Base-by-base conservation (phyloP, 2,797 vertebrate species). In the Champsocephalus gunnari region DNA sequence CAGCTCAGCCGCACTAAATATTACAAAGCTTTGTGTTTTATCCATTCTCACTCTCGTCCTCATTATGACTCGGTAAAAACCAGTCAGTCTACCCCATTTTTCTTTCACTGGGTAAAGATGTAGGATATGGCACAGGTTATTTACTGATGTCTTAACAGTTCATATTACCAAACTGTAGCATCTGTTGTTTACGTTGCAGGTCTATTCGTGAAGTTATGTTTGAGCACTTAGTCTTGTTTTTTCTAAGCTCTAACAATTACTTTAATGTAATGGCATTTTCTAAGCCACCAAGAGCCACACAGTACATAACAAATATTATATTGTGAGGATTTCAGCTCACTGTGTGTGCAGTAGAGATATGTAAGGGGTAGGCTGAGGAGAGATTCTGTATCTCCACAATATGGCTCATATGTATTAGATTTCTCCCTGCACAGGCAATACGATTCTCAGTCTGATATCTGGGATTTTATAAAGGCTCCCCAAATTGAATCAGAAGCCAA, bases 401-500 rank as follows among this genome's bases (percentile, higher is more conserved):
- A 80, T 73, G 44, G 88, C 86, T 85, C 68, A 71, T 80, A 81
- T 77, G 77, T 82, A 83, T 90, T 86, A 75, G 78, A 84, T 88
- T 81, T 84, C 66, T 73, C 56, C 60, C 63, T 68, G 79, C 79
- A 82, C 66, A 73, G 75, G 82, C 72, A 78, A 84, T 82, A 65
- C 64, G 84, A 90, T 90, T 69, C 68, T 76, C 34, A 56, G 43
- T 71, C 67, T 83, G 78, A 92, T 92, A 89, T 82, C 79, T 65
- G 47, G 71, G 74, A 64, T 74, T 78, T 74, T 87, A 79, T 84
- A 87, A 89, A 84, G 62, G 66, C 83, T 82, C 73, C 43, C 53
- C 57, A 83, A 82, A 91, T 81, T 85, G 76, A 92, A 90, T 92
- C 83, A 81, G 74, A 88, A 85, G 82, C 66, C 80, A 75, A 50